Evolutionary conservation across 2,113 vertebrate species (phyloP).

Genomic region (Calypte anna): DNA sequence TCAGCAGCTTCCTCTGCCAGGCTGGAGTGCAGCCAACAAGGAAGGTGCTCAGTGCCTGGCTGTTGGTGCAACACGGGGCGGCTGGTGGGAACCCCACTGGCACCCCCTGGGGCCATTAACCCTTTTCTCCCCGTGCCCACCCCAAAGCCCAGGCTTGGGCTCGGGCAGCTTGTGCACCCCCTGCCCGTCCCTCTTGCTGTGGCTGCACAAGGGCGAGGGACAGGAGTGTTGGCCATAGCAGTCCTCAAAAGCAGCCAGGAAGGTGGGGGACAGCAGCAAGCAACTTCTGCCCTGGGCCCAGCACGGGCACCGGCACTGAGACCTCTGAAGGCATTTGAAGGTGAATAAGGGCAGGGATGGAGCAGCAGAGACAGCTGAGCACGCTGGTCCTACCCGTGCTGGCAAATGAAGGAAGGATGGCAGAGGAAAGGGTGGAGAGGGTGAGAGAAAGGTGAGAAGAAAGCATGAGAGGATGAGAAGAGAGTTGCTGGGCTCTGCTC

Average conservation of each 20-base stretch:
- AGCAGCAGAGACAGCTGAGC: background rate
- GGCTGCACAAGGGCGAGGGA: rapidly evolving
- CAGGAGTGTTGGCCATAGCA: rapidly evolving
- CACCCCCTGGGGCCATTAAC: background rate
- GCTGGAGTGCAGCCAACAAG: slow-evolving; percentile 66
- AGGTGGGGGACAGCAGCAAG: background rate
- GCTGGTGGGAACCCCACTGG: slow-evolving; percentile 6
- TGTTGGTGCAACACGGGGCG: slow-evolving; percentile 47
- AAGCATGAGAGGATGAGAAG: background rate
- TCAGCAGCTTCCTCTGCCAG: slow-evolving; percentile 57
- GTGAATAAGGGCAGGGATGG: background rate
- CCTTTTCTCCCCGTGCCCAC: background rate
- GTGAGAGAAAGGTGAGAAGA: background rate
- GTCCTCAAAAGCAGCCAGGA: background rate
- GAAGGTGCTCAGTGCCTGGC: slow-evolving; percentile 44
- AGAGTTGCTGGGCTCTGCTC: background rate
- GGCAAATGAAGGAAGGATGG: background rate
- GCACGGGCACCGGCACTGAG: rapidly evolving
- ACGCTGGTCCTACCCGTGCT: rapidly evolving
- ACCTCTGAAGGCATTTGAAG: background rate
- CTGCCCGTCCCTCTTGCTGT: background rate
- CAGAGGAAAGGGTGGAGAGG: background rate
- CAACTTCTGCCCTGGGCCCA: background rate
- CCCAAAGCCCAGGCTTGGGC: background rate
- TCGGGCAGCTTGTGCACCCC: rapidly evolving